Evolutionary conservation across 2,797 vertebrate species (phyloP).

Genomic region (Avahi laniger): DNA sequence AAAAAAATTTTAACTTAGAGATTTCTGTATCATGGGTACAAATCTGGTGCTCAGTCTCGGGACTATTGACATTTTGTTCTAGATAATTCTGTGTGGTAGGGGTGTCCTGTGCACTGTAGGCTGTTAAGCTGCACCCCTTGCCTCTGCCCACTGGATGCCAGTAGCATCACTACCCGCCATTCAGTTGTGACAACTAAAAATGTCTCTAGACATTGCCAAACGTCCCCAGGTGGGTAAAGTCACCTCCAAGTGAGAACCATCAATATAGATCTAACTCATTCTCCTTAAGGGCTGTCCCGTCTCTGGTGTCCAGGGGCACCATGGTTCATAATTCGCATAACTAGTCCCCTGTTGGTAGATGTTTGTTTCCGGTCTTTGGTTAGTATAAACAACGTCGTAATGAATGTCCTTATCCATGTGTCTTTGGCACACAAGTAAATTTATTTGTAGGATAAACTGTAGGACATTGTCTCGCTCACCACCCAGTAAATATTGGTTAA

Average conservation of each 20-base stretch:
- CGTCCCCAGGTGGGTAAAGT: background rate
- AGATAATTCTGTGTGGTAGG: background rate
- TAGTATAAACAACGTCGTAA: background rate
- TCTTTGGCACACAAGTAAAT: background rate
- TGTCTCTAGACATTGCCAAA: background rate
- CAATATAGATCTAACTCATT: background rate
- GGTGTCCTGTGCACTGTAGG: no score
- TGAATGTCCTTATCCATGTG: background rate
- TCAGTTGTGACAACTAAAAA: background rate
- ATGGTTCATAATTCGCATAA: background rate
- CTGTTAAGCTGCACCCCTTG: background rate
- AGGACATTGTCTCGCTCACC: background rate
- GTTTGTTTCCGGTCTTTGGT: background rate
- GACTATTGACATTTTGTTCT: no score
- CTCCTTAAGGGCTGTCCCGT: background rate
- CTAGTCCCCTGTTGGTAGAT: background rate
- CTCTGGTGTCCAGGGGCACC: background rate
- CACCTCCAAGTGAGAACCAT: background rate
- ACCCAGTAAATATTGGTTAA: background rate
- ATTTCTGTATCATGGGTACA: background rate
- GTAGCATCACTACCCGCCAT: background rate
- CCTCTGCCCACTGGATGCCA: background rate
- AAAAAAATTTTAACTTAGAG: background rate
- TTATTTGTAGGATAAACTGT: background rate
- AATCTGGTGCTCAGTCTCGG: background rate